phyloP scores from a whole-genome alignment of 2,888 invertebrate species.

The Bellardia bayeri region DNA sequence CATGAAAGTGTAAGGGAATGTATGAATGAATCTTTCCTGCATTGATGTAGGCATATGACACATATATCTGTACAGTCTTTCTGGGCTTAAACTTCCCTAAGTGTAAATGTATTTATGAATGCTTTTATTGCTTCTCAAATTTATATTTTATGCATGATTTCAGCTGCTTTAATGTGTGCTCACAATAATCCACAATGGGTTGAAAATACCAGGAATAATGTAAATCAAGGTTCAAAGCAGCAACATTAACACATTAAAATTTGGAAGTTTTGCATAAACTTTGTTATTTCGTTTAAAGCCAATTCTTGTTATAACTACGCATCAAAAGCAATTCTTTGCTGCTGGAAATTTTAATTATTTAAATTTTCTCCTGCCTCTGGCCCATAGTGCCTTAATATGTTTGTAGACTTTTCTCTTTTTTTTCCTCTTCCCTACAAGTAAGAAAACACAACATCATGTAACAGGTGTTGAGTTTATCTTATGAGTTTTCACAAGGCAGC shows the following conservation, averaged over 20 bases:
- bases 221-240: background rate
- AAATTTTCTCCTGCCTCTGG: background rate
- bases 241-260: too few relatives aligned
- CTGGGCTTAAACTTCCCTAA: background rate
- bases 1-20: background rate
- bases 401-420: background rate
- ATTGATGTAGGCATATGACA: background rate
- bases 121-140: conserved; percentile 19
- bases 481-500: conserved; percentile 10
- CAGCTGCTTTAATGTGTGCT: conserved; percentile 4
- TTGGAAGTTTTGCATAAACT: too few relatives aligned
- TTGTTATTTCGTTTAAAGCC: too few relatives aligned
- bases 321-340: too few relatives aligned
- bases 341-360: background rate
- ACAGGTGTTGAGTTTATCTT: conserved; percentile 52
- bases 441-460: conserved; percentile 17
- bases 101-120: background rate
- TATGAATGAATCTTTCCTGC: background rate
- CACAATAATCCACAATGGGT: background rate
- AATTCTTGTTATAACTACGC: too few relatives aligned
- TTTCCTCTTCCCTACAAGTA: background rate
- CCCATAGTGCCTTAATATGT: conserved; percentile 9
- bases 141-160: conserved; percentile 29
- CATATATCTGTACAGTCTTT: background rate
- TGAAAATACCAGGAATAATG: background rate